Evolutionary conservation across 2,797 vertebrate species (phyloP).

Genomic region (Hyperoplus immaculatus): DNA sequence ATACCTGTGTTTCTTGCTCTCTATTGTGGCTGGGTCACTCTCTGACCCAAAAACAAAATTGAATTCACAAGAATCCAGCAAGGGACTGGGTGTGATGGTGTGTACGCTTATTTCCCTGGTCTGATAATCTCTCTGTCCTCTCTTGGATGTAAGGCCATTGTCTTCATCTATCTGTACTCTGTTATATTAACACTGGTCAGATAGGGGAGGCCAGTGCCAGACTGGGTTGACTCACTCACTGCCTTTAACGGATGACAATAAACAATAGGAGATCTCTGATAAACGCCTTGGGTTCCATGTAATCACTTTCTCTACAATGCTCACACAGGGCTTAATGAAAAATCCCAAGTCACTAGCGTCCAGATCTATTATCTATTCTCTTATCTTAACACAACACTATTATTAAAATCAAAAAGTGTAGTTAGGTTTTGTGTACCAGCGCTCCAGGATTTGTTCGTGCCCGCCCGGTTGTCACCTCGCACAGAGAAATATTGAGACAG

Average conservation of each 20-base stretch:
- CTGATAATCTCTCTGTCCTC: constrained; percentile 33
- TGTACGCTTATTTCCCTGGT: constrained; percentile 13
- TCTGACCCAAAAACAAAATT: neutral
- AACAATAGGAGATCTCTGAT: constrained; percentile 35
- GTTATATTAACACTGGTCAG: neutral
- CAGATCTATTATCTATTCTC: constrained; percentile 9
- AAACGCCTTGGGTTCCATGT: constrained; percentile 23
- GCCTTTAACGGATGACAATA: constrained; percentile 8
- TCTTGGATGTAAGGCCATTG: constrained; percentile 12
- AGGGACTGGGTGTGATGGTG: neutral
- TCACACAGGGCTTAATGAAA: constrained; percentile 29
- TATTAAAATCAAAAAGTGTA: constrained; percentile 17
- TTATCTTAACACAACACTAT: constrained; percentile 13
- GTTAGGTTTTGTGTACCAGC: neutral
- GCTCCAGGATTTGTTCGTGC: constrained; percentile 39
- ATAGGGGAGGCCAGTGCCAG: neutral
- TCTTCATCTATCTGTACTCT: constrained; percentile 16
- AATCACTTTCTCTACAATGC: constrained; percentile 47
- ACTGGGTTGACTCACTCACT: neutral
- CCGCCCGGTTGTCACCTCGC: constrained; percentile 7
- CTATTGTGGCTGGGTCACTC: neutral
- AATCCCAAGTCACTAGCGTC: constrained; percentile 2
- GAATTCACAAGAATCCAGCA: constrained; percentile 2
- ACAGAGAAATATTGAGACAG: constrained; percentile 31
- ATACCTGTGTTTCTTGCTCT: neutral